phyloP scores from a whole-genome alignment of 2,888 invertebrate species.

The Noctua comes region DNA sequence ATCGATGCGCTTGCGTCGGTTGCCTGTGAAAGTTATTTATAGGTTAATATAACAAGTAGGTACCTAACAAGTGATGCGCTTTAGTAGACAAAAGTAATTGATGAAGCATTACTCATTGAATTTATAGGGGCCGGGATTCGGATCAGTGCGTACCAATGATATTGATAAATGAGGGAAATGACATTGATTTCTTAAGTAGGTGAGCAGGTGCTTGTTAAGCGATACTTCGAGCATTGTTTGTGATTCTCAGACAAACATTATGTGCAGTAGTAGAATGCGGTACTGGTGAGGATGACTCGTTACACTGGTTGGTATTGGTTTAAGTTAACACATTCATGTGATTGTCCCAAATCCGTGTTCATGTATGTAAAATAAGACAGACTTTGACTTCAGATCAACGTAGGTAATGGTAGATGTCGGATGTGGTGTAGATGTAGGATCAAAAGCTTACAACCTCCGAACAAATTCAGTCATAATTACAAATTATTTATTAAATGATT shows the following conservation, averaged over 20 bases:
- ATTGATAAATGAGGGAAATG: constrained; percentile 37
- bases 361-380: neutral
- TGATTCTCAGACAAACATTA: neutral
- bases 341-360: neutral
- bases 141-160: constrained; percentile 45
- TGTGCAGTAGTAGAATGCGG: neutral
- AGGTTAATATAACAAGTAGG: constrained; percentile 54
- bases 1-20: constrained; percentile 65
- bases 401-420: neutral
- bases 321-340: neutral
- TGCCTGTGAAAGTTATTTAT: constrained; percentile 67
- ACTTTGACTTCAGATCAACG: neutral
- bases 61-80: constrained; percentile 23
- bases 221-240: constrained; percentile 5
- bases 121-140: constrained; percentile 37
- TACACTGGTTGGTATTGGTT: neutral
- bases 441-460: neutral
- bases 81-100: constrained; percentile 36
- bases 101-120: constrained; percentile 45
- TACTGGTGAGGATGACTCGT: neutral
- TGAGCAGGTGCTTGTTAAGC: neutral
- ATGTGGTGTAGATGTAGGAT: neutral
- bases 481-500: neutral
- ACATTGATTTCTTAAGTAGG: constrained; percentile 37
- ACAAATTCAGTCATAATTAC: neutral